phyloP scores from a whole-genome alignment of 2,113 vertebrate genomes.

The Collichthys lucidus region DNA sequence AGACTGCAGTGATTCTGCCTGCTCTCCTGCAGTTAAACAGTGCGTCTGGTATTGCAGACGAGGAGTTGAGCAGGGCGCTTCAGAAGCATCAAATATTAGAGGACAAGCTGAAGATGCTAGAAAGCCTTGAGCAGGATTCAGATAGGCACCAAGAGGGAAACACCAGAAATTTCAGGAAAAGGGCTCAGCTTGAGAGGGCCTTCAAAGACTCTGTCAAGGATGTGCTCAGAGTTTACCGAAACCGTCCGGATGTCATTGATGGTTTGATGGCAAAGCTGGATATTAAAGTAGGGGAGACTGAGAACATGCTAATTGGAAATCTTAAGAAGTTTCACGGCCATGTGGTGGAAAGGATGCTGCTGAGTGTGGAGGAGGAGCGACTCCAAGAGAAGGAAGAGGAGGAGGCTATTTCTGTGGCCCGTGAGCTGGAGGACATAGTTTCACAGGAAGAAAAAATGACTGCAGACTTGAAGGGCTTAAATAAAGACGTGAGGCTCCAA shows the following conservation, averaged over 20 bases:
- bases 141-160: slow-evolving; percentile 2
- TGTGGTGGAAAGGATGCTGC: slow-evolving; percentile 82
- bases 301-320: slow-evolving; percentile 57
- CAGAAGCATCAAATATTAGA: slow-evolving; percentile 72
- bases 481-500: slow-evolving; percentile 81
- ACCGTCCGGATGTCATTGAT: slow-evolving; percentile 53
- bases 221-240: slow-evolving; percentile 79
- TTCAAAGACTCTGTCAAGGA: slow-evolving; percentile 81
- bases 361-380: slow-evolving; percentile 79
- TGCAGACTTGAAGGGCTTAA: slow-evolving; percentile 50
- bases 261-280: slow-evolving; percentile 45
- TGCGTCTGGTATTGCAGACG: slow-evolving; percentile 46
- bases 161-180: neutral
- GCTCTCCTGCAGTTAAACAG: slow-evolving; percentile 30
- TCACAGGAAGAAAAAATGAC: slow-evolving; percentile 74
- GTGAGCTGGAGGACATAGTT: slow-evolving; percentile 30
- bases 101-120: slow-evolving; percentile 43
- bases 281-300: slow-evolving; percentile 25
- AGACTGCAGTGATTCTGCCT: slow-evolving; percentile 76
- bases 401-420: too few relatives aligned
- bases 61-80: slow-evolving; percentile 61
- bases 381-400: neutral
- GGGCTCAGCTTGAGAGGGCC: slow-evolving; percentile 25
- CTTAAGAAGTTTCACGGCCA: slow-evolving; percentile 83
- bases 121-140: neutral